These are phyloP conservation scores for Apis cerana DNA, from an alignment of 1,140 invertebrate species.

Conservation along the genomic window DNA sequence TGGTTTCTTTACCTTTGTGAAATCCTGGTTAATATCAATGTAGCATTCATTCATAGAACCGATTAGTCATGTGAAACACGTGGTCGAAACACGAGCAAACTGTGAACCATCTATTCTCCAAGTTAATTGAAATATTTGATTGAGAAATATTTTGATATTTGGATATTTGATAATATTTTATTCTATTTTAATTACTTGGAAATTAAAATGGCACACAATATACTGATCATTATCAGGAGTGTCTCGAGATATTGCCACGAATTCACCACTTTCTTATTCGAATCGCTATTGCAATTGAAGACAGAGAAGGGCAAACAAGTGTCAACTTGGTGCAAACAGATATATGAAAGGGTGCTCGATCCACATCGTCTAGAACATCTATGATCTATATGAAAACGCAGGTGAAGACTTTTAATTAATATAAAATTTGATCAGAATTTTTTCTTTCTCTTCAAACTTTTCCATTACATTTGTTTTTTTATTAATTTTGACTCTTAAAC, in stretches of 20 bases:
- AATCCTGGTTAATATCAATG: constrained; percentile 81
- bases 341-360: constrained; percentile 78
- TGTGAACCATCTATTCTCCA: constrained; percentile 59
- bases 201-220: constrained; percentile 31
- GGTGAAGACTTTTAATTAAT: constrained; percentile 54
- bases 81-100: constrained; percentile 66
- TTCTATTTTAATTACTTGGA: constrained; percentile 21
- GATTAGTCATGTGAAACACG: constrained; percentile 78
- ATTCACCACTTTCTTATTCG: constrained; percentile 65
- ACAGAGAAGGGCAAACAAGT: constrained; percentile 77
- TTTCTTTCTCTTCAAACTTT: neutral
- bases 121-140: constrained; percentile 9
- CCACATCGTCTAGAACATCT: constrained; percentile 78
- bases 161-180: too few relatives aligned
- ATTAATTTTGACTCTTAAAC: neutral
- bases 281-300: constrained; percentile 63
- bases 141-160: too few relatives aligned
- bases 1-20: constrained; percentile 80
- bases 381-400: constrained; percentile 65
- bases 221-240: constrained; percentile 55
- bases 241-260: constrained; percentile 65
- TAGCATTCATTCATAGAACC: constrained; percentile 81
- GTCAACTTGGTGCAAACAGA: constrained; percentile 78
- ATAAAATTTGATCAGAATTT: neutral
- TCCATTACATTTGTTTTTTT: neutral